Conservation (phyloP, 1,140 invertebrate genomes). For the Phymorhynchus buccinoides region DNA sequence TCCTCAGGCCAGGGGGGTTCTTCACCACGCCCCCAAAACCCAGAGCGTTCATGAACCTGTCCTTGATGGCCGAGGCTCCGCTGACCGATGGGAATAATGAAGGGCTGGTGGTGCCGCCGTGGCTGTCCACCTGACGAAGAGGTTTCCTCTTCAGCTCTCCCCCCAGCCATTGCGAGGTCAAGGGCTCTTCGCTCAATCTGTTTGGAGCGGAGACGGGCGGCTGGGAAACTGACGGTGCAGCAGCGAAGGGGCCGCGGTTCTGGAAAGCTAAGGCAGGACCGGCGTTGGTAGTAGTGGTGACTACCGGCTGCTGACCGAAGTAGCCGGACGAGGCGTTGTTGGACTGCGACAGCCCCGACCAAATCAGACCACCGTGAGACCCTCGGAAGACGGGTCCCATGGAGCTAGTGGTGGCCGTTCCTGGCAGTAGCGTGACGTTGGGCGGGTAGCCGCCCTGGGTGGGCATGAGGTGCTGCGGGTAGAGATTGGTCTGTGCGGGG, state of each 20-base stretch:
- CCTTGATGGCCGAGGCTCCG: slow-evolving; percentile 46
- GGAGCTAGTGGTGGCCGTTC: not conserved
- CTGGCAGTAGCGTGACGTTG: slow-evolving; percentile 48
- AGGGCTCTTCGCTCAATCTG: not conserved
- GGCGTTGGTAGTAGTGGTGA: not conserved
- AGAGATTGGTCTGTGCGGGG: not conserved
- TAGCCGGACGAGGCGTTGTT: not conserved
- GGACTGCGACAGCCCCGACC: slow-evolving; percentile 22
- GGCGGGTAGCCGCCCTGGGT: slow-evolving; percentile 41
- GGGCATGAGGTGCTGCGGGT: slow-evolving; percentile 17
- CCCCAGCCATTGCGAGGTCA: slow-evolving; percentile 47
- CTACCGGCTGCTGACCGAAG: not conserved
- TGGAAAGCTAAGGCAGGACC: not conserved
- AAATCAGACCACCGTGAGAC: not conserved
- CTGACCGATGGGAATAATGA: slow-evolving; percentile 23
- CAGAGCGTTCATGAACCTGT: slow-evolving; percentile 62
- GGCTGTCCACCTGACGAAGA: slow-evolving; percentile 41
- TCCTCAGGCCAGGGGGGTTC: slow-evolving; percentile 64
- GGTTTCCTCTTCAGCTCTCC: slow-evolving; percentile 58
- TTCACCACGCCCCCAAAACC: slow-evolving; percentile 47
- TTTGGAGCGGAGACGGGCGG: not conserved
- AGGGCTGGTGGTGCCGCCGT: slow-evolving; percentile 30
- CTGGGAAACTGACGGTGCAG: not conserved
- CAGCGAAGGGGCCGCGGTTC: not conserved
- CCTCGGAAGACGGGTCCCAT: slow-evolving; percentile 10